phyloP scores from a whole-genome alignment of 2,113 vertebrate genomes.

The Megalops atlanticus region DNA sequence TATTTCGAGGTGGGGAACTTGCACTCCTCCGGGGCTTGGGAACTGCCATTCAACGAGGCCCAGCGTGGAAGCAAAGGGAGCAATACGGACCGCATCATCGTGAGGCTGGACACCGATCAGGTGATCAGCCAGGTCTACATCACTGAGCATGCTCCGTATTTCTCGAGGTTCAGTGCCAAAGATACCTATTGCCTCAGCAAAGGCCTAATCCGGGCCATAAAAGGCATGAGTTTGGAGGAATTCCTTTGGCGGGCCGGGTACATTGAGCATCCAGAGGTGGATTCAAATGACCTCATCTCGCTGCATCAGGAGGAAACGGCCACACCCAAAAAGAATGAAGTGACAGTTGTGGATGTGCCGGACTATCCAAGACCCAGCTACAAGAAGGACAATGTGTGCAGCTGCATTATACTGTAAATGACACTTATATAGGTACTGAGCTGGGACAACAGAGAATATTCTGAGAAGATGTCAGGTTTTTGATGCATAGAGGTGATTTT shows the following conservation, averaged over 20 bases:
- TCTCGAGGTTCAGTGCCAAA: background rate
- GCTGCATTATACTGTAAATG: background rate
- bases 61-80: background rate
- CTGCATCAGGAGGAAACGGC: no score
- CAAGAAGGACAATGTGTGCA: background rate
- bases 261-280: background rate
- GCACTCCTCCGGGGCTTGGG: background rate
- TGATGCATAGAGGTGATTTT: no score
- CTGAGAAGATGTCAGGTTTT: no score
- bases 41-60: background rate
- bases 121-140: constrained; percentile 3
- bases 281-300: no score
- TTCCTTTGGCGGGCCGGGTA: constrained; percentile 19
- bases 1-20: constrained; percentile 32
- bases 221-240: background rate
- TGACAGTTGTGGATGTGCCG: no score
- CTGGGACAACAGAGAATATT: no score
- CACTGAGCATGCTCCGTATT: constrained; percentile 9
- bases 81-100: constrained; percentile 24
- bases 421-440: background rate
- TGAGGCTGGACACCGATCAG: background rate
- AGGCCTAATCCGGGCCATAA: background rate
- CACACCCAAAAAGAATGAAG: background rate
- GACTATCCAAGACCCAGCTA: background rate
- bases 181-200: constrained; percentile 19